Conservation (phyloP, 2,888 invertebrate genomes). For the Phyto melanocephala region DNA sequence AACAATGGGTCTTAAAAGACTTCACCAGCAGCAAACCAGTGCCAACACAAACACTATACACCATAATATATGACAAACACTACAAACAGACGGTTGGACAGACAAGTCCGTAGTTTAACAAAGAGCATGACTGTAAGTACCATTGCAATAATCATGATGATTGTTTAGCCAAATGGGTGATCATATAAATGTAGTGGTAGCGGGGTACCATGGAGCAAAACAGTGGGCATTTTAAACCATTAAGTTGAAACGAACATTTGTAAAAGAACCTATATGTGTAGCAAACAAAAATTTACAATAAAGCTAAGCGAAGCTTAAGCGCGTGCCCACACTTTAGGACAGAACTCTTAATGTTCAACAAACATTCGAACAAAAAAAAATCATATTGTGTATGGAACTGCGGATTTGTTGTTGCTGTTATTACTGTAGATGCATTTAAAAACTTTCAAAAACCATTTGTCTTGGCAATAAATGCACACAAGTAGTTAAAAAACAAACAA, state of each 20-base stretch:
- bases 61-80: conserved; percentile 23
- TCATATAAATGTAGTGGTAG: conserved; percentile 14
- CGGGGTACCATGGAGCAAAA: neutral
- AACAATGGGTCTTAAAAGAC: conserved; percentile 45
- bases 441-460: conserved; percentile 61
- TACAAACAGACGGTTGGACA: neutral
- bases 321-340: conserved; percentile 64
- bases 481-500: conserved; percentile 36
- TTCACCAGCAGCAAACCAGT: conserved; percentile 47
- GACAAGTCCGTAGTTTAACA: neutral
- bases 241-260: conserved; percentile 6
- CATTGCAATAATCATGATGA: conserved; percentile 45
- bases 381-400: conserved; percentile 2
- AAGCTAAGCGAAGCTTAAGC: conserved; percentile 56
- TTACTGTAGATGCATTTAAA: conserved; percentile 36
- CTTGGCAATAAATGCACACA: conserved; percentile 62
- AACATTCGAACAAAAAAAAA: conserved; percentile 34
- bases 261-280: conserved; percentile 20
- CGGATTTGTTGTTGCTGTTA: neutral
- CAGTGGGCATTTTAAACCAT: conserved; percentile 42
- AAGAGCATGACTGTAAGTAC: conserved; percentile 35
- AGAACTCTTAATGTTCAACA: conserved; percentile 56
- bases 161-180: conserved; percentile 42
- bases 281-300: conserved; percentile 18
- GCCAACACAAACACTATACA: neutral